A percentile compares a stretch with the other conserved stretches of the same genome.
Evolutionary conservation across 2,888 invertebrate genomes (phyloP).

Genomic region (Abrostola triplasia): DNA sequence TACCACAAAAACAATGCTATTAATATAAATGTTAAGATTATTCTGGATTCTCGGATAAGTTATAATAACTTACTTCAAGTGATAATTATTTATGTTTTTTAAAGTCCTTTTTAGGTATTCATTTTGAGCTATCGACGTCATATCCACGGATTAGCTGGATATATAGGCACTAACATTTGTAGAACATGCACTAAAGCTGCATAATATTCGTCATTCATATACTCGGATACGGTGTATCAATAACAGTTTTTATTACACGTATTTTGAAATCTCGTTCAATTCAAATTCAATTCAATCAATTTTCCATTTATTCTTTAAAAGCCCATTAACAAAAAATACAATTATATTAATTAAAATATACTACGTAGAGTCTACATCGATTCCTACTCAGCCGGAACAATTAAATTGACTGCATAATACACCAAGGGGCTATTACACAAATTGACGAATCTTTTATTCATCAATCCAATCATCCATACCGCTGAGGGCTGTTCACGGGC

Average conservation of each 20-base stretch:
- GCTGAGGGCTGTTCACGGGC: conserved; percentile 81
- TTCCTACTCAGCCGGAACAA: conserved; percentile 58
- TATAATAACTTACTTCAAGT: too few relatives aligned
- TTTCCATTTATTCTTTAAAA: background rate
- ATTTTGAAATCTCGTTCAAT: background rate
- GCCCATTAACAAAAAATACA: conserved; percentile 9
- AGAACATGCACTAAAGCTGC: too few relatives aligned
- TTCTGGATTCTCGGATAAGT: too few relatives aligned
- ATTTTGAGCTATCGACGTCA: too few relatives aligned
- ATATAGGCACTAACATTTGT: too few relatives aligned
- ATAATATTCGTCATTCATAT: too few relatives aligned
- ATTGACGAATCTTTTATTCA: conserved; percentile 87
- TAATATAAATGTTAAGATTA: too few relatives aligned
- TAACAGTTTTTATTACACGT: background rate
- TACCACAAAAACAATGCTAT: too few relatives aligned
- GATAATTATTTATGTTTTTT: too few relatives aligned
- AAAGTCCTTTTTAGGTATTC: too few relatives aligned
- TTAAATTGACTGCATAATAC: conserved; percentile 82
- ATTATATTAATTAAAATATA: conserved; percentile 46
- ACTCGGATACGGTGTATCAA: too few relatives aligned
- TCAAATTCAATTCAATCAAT: background rate
- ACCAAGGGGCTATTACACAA: conserved; percentile 78
- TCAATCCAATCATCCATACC: conserved; percentile 82
- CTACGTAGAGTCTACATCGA: conserved; percentile 41
- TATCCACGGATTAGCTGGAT: too few relatives aligned